Percentiles rank a stretch among this genome's conserved stretches.
phyloP scores from a whole-genome alignment of 2,113 vertebrate species.

The Myrmecobius fasciatus region DNA sequence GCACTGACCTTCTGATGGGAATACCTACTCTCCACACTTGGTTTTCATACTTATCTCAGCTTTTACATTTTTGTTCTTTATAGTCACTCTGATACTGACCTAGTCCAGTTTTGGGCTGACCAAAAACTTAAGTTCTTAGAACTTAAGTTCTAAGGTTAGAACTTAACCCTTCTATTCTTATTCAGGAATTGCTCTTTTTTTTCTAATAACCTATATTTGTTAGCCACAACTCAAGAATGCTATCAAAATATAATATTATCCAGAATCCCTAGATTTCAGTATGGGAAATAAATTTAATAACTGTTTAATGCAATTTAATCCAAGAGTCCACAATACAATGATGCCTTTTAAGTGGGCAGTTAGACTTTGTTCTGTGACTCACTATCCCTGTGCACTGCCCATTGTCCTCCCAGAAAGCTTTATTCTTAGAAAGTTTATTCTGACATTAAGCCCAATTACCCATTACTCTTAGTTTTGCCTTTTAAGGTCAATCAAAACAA shows the following conservation, averaged over 20 bases:
- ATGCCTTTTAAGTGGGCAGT: neutral
- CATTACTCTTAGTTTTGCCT: neutral
- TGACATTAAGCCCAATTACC: neutral
- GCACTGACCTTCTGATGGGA: neutral
- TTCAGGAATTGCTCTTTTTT: neutral
- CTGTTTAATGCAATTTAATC: neutral
- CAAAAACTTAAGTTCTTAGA: too few species aligned
- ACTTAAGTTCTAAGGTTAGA: neutral
- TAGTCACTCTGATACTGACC: neutral
- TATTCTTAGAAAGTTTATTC: neutral
- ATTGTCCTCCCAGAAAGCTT: neutral
- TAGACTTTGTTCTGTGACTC: neutral
- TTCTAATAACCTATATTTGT: neutral
- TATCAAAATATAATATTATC: too few species aligned
- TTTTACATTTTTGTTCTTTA: neutral
- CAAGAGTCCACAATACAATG: neutral
- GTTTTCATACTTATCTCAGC: neutral
- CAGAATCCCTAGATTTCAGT: neutral
- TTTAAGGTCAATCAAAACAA: neutral
- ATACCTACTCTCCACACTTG: neutral
- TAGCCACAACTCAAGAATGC: neutral
- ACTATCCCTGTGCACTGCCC: neutral
- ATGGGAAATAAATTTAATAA: neutral
- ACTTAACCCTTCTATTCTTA: neutral
- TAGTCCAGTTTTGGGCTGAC: neutral